A percentile compares a stretch with the other conserved stretches of the same genome.
Evolutionary conservation across 2,888 invertebrate species (phyloP).

Genomic region (Athrips mouffetella): DNA sequence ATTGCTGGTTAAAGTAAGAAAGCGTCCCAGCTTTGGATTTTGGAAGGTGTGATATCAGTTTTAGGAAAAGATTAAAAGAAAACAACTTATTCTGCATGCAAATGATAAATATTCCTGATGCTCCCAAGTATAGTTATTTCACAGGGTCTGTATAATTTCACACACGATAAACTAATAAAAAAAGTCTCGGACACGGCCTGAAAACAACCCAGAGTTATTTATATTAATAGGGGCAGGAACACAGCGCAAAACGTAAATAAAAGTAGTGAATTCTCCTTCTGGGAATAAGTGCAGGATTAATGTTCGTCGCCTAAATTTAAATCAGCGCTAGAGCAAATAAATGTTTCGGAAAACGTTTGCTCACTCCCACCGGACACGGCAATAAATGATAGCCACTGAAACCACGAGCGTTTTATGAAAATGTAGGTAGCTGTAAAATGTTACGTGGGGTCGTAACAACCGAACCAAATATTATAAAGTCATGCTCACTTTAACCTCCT

Average conservation of each 20-base stretch:
- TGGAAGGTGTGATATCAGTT: too few species aligned
- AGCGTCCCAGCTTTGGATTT: too few species aligned
- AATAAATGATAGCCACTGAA: conserved; percentile 57
- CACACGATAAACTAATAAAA: too few species aligned
- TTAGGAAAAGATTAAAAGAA: too few species aligned
- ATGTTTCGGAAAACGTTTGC: conserved; percentile 59
- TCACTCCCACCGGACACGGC: conserved; percentile 43
- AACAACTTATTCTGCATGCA: too few species aligned
- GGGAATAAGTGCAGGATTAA: conserved; percentile 50
- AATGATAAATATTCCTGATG: too few species aligned
- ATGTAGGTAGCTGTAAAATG: conserved; percentile 52
- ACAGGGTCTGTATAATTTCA: too few species aligned
- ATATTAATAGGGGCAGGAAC: neutral
- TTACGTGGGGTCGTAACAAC: conserved; percentile 38
- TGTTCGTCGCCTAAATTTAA: conserved; percentile 51
- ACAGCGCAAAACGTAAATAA: conserved; percentile 27
- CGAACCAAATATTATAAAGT: conserved; percentile 13
- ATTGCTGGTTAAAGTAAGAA: too few species aligned
- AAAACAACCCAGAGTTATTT: too few species aligned
- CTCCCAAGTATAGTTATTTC: too few species aligned
- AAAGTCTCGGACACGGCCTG: too few species aligned
- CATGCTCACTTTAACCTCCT: too few species aligned
- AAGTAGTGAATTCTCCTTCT: conserved; percentile 35
- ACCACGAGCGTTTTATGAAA: conserved; percentile 55
- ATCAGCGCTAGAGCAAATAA: conserved; percentile 57